Evolutionary conservation across 2,888 invertebrate genomes (phyloP).

Genomic region (Lithodes maja): DNA sequence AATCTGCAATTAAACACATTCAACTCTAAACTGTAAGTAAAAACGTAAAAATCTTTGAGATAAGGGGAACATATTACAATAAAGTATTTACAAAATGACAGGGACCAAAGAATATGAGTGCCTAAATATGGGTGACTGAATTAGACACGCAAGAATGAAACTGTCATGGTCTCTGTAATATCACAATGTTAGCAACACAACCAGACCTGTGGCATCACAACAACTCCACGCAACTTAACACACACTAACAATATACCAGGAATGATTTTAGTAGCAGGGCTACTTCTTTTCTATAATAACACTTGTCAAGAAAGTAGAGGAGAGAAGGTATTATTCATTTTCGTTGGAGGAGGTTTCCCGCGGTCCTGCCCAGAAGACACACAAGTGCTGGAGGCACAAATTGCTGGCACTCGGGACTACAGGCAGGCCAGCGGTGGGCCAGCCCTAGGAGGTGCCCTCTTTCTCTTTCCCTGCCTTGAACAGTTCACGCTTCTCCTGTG

Average conservation of each 20-base stretch:
- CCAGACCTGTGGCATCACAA: conserved; percentile 65
- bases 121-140: conserved; percentile 53
- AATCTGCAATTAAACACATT: conserved; percentile 62
- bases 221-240: conserved; percentile 65
- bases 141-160: conserved; percentile 61
- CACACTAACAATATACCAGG: conserved; percentile 64
- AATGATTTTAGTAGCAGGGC: conserved; percentile 65
- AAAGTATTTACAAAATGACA: conserved; percentile 64
- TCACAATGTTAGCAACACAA: conserved; percentile 68
- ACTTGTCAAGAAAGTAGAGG: conserved; percentile 47
- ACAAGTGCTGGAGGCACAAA: conserved; percentile 61
- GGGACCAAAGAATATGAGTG: conserved; percentile 62
- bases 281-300: conserved; percentile 51
- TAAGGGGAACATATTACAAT: conserved; percentile 52
- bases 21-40: conserved; percentile 62
- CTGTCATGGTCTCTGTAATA: conserved; percentile 66
- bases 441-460: conserved; percentile 65
- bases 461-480: conserved; percentile 68
- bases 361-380: conserved; percentile 65
- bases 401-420: conserved; percentile 53
- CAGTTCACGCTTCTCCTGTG: conserved; percentile 69
- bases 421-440: conserved; percentile 66
- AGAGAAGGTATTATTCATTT: conserved; percentile 53
- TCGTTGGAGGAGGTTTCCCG: conserved; percentile 45
- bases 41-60: conserved; percentile 68